Conservation (phyloP, 2,113 vertebrate genomes). For the Semicossyphus pulcher region DNA sequence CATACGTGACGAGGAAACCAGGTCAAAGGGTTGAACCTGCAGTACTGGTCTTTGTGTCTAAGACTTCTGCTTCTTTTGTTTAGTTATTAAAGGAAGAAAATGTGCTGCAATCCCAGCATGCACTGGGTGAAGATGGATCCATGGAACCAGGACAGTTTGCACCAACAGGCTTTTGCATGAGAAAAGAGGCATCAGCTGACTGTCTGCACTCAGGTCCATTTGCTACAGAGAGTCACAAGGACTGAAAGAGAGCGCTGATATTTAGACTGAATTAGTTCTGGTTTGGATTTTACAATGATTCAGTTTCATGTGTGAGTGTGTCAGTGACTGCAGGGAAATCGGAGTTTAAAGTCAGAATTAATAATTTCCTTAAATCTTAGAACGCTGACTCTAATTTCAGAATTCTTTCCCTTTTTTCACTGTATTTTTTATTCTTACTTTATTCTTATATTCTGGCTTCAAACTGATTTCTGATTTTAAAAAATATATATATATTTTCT, state of each 20-base stretch:
- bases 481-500: no score
- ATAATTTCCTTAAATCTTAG: no score
- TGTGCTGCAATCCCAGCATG: constrained; percentile 4
- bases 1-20: neutral
- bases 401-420: no score
- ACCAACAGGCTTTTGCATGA: neutral
- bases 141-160: neutral
- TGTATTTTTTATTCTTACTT: no score
- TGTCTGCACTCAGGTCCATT: constrained; percentile 4
- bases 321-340: no score
- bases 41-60: no score
- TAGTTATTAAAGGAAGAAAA: neutral
- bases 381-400: no score
- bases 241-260: neutral
- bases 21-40: constrained; percentile 2
- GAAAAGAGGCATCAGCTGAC: constrained; percentile 3
- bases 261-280: constrained; percentile 8
- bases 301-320: neutral
- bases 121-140: neutral
- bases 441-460: no score
- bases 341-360: no score
- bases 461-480: no score
- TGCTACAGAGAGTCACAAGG: constrained; percentile 27
- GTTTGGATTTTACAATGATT: neutral
- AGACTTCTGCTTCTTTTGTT: neutral